Percentiles rank a stretch among this genome's conserved stretches.
phyloP scores from a whole-genome alignment of 2,888 invertebrate species.

The Drosophila differens region DNA sequence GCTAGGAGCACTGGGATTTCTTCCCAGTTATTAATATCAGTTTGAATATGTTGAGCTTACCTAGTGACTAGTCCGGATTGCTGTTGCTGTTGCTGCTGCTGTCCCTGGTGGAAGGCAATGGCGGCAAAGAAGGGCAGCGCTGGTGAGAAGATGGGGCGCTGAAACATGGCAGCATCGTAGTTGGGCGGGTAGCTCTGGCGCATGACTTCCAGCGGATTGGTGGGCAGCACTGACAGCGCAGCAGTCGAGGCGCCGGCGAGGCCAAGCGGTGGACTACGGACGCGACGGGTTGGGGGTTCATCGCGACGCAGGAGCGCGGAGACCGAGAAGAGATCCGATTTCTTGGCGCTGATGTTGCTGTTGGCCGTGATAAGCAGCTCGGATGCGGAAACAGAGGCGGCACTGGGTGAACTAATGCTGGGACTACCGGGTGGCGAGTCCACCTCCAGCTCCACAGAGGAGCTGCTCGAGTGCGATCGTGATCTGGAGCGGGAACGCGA shows the following conservation, averaged over 20 bases:
- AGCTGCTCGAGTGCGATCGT: slow-evolving; percentile 83
- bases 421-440: slow-evolving; percentile 88
- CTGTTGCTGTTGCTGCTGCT: slow-evolving; percentile 84
- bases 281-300: slow-evolving; percentile 85
- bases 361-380: slow-evolving; percentile 84
- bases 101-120: slow-evolving; percentile 85
- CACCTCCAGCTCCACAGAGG: slow-evolving; percentile 91
- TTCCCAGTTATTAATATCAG: not conserved
- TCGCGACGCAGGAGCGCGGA: slow-evolving; percentile 93
- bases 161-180: slow-evolving; percentile 85
- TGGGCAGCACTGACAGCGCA: slow-evolving; percentile 58
- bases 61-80: slow-evolving; percentile 82
- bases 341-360: slow-evolving; percentile 86
- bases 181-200: slow-evolving; percentile 84
- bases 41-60: slow-evolving; percentile 61
- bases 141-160: slow-evolving; percentile 84
- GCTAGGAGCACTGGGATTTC: not conserved
- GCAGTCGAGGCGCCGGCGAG: slow-evolving; percentile 48
- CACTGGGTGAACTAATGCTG: slow-evolving; percentile 77
- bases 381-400: slow-evolving; percentile 74
- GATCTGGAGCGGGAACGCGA: slow-evolving; percentile 74
- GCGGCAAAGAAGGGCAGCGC: slow-evolving; percentile 85
- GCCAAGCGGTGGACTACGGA: slow-evolving; percentile 55
- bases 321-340: slow-evolving; percentile 94
- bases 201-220: slow-evolving; percentile 86